Conservation (phyloP, 2,888 invertebrate genomes). For the Himalopsyche tibetana region DNA sequence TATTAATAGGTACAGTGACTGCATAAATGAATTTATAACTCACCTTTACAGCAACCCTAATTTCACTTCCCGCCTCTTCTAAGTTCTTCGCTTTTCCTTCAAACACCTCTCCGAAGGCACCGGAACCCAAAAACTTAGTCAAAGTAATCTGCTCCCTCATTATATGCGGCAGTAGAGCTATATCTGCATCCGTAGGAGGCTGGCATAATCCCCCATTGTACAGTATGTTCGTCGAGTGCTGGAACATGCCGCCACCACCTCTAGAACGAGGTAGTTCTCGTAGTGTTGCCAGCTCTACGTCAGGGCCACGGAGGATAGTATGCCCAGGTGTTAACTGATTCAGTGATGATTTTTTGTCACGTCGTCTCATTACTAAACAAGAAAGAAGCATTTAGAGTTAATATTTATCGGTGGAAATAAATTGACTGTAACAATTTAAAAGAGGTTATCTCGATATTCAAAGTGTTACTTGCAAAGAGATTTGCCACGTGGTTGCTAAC, state of each 20-base stretch:
- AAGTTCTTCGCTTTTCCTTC: constrained; percentile 90
- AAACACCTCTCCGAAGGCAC: constrained; percentile 98
- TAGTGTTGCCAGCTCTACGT: constrained; percentile 91
- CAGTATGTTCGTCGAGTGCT: constrained; percentile 83
- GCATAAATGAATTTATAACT: constrained; percentile 44
- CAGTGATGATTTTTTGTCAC: constrained; percentile 82
- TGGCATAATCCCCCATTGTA: constrained; percentile 77
- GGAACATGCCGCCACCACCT: constrained; percentile 75
- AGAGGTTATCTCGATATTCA: no score
- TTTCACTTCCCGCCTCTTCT: constrained; percentile 78
- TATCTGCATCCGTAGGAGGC: constrained; percentile 85
- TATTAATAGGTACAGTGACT: no score
- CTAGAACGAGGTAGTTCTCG: constrained; percentile 83
- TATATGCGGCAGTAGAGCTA: constrained; percentile 90
- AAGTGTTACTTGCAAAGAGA: no score
- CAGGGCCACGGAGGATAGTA: constrained; percentile 77
- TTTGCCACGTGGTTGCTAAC: no score
- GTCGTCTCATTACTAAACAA: constrained; percentile 79
- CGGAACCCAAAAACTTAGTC: constrained; percentile 93
- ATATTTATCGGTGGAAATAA: background rate
- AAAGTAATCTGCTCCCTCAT: constrained; percentile 90
- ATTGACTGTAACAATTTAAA: no score
- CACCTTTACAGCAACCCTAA: constrained; percentile 95
- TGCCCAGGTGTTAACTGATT: constrained; percentile 76
- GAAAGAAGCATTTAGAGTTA: constrained; percentile 12